Evolutionary conservation across 2,797 vertebrate species (phyloP), one percentile per base, ranked within the genome.

Genomic region (Argentina silus): DNA sequence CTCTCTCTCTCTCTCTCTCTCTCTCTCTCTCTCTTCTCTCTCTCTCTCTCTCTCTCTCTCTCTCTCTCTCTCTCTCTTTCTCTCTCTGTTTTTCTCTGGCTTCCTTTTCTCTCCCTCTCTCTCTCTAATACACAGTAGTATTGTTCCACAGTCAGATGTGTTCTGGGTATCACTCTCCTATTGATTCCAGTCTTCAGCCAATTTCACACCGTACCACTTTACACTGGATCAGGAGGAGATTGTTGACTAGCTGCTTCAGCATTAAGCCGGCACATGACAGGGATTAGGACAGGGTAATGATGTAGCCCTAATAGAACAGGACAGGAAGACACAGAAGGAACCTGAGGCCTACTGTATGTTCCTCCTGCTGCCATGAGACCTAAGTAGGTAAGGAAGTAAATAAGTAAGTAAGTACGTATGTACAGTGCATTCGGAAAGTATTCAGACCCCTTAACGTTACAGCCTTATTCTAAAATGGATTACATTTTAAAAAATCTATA

Each of bases 101-200:
- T 59, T 59, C n/a, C 59, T 23, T 17, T 27, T n/a, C n/a, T n/a
- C n/a, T n/a, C n/a, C n/a, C 23, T 10, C 51, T 21, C 0, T 43
- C 56, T 60, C 43, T 50, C 64, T 36, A 27, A 74, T 61, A 74
- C 27, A 55, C 66, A 63, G 59, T 27, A 14, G 7, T 23, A 27
- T 60, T 23, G 57, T 43, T 55, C 69, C 62, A 51, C 51, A 67
- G 19, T 59, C 62, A 76, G 73, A 71, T 69, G 71, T 72, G 64
- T 64, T 55, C 64, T 70, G 73, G 72, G 61, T 78, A 68, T 73
- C 64, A 75, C 61, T 50, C 36, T 53, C 50, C 59, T 74, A 74
- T 74, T 77, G 75, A 78, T 70, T 76, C 23, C 36, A 48, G 62
- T 70, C 11, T 36, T 69, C 17, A 48, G 63, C 45, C 63, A 45